Base-by-base conservation (phyloP, 2,888 invertebrate species). In the Watsonalla cultraria region DNA sequence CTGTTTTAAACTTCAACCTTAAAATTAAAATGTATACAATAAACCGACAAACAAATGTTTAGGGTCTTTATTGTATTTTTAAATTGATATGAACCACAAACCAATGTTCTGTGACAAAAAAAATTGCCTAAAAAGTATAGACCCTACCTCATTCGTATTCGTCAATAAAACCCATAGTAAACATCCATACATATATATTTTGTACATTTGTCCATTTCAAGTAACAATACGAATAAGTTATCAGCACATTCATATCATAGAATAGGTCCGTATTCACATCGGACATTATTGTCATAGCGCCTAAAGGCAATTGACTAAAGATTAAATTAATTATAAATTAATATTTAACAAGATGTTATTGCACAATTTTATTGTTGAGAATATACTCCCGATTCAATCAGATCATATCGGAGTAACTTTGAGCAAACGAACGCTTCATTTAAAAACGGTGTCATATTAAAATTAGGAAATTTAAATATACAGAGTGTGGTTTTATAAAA, bases 131-230 rank as follows among this genome's bases (percentile, higher is more conserved):
- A 24, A 4, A 24, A 24, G 24, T 24, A 24, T 24, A 24, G 24
- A 4, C 24, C 24, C 24, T 42, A 11, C 11, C n/a, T n/a, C n/a
- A n/a, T n/a, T n/a, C n/a, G n/a, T n/a, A 11, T 42, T 42, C 9
- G 7, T 42, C 54, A 54, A 51, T 51, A 48, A 54, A 45, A 46
- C 24, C 8, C 13, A 11, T 42, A 42, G 24, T 51, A 52, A 59
- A 47, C 55, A 56, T 48, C 55, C 58, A 54, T 57, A 57, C 55
- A 61, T 60, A 54, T 65, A 62, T 65, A 65, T 65, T 63, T 64
- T 64, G 59, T 61, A 64, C 56, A 57, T 60, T 46, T 45, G 55
- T 53, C 46, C 42, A 35, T 54, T 14, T 11, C 50, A 42, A 51
- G 47, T 47, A 51, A 47, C 48, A 7, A 7, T 33, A 52, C 54